A percentile compares a stretch with the other conserved stretches of the same genome.
Evolutionary conservation across 2,113 vertebrate species (phyloP).

Genomic region (Saccopteryx leptura): DNA sequence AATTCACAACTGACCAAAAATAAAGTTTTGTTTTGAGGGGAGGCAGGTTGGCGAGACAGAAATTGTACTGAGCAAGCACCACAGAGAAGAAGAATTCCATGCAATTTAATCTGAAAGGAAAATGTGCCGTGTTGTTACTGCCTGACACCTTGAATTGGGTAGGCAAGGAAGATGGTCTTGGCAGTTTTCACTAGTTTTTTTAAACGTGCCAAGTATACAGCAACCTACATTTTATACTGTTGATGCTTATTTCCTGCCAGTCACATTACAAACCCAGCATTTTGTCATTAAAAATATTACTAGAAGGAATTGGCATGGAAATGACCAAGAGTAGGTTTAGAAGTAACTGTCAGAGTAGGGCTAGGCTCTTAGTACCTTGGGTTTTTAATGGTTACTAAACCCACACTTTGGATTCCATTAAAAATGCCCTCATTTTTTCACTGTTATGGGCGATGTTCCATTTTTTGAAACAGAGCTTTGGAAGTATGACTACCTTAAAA

Average conservation of each 20-base stretch:
- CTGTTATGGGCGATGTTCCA: background rate
- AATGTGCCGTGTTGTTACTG: background rate
- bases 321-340: conserved; percentile 8
- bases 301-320: background rate
- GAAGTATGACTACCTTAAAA: conserved; percentile 55
- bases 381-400: conserved; percentile 32
- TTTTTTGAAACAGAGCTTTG: conserved; percentile 62
- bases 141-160: conserved; percentile 9
- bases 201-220: background rate
- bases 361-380: conserved; percentile 17
- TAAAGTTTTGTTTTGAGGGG: background rate
- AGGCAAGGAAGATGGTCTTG: background rate
- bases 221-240: conserved; percentile 30
- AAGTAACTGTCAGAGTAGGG: background rate
- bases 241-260: conserved; percentile 27
- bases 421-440: conserved; percentile 26
- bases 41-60: background rate
- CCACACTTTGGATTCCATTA: background rate
- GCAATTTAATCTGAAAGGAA: background rate
- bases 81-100: background rate
- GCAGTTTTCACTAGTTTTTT: background rate
- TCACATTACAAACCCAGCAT: conserved; percentile 28
- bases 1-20: conserved; percentile 31
- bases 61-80: background rate
- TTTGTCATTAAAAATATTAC: conserved; percentile 54